Conservation (phyloP, 2,888 invertebrate genomes). For the Amphipyra berbera region DNA sequence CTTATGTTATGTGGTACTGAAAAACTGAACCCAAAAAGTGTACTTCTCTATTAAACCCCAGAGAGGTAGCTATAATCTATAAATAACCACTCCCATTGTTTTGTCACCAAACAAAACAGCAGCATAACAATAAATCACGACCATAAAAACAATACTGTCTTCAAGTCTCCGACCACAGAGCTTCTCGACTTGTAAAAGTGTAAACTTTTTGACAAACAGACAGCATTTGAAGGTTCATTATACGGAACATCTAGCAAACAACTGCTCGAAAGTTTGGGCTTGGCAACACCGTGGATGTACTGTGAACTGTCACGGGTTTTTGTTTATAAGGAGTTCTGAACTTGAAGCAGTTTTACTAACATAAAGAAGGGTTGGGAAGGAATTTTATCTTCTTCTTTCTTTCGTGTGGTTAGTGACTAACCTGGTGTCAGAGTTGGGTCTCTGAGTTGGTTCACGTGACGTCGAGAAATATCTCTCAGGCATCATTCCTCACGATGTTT, state of each 20-base stretch:
- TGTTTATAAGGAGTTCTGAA: slow-evolving; percentile 4
- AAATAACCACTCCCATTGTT: slow-evolving; percentile 2
- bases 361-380: too few species aligned
- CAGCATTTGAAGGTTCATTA: slow-evolving; percentile 52
- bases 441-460: too few species aligned
- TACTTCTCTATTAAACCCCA: too few species aligned
- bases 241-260: slow-evolving; percentile 47
- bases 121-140: slow-evolving; percentile 30
- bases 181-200: slow-evolving; percentile 39
- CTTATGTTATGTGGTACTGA: too few species aligned
- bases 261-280: slow-evolving; percentile 43
- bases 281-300: slow-evolving; percentile 20
- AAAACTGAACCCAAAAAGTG: background rate
- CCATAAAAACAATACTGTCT: slow-evolving; percentile 43
- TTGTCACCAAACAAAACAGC: slow-evolving; percentile 29
- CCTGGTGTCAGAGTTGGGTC: too few species aligned
- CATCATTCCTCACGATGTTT: too few species aligned
- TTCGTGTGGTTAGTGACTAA: too few species aligned
- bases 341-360: background rate
- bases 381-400: too few species aligned
- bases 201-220: slow-evolving; percentile 56
- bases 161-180: slow-evolving; percentile 23
- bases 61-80: background rate
- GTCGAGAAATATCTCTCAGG: too few species aligned
- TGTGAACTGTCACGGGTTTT: background rate